These are phyloP conservation scores for Achlya flavicornis DNA, from an alignment of 2,888 invertebrate genomes.

Conservation along the genomic window DNA sequence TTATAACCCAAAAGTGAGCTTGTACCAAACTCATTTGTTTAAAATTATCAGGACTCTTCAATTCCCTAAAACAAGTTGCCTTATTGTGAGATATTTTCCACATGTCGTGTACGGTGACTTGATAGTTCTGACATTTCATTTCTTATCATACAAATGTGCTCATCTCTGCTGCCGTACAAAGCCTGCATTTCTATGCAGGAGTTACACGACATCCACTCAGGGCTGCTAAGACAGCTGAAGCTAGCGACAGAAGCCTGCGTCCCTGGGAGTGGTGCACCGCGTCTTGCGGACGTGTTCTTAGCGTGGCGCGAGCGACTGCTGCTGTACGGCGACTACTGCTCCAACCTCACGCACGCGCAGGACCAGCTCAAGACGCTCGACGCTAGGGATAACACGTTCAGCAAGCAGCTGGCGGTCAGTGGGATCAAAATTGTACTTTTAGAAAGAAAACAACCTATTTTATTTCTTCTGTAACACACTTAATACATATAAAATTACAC, in stretches of 20 bases:
- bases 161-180: too few species aligned
- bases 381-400: slow-evolving; percentile 85
- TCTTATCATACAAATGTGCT: background rate
- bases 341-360: slow-evolving; percentile 95
- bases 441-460: background rate
- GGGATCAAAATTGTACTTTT: background rate
- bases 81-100: too few species aligned
- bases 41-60: too few species aligned
- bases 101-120: too few species aligned
- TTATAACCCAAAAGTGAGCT: too few species aligned
- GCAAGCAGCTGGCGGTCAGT: slow-evolving; percentile 87
- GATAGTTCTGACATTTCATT: too few species aligned
- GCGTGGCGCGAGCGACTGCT: slow-evolving; percentile 95
- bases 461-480: too few species aligned
- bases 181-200: slow-evolving; percentile 80
- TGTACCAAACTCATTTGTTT: too few species aligned
- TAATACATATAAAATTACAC: too few species aligned
- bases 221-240: slow-evolving; percentile 91
- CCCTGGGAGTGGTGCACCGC: slow-evolving; percentile 72
- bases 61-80: too few species aligned
- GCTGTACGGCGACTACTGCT: slow-evolving; percentile 98
- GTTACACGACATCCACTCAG: slow-evolving; percentile 92
- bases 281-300: slow-evolving; percentile 93
- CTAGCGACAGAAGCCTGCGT: slow-evolving; percentile 87
- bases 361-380: slow-evolving; percentile 91